A percentile compares a stretch with the other conserved stretches of the same genome.
Evolutionary conservation across 2,797 vertebrate species (phyloP).

Genomic region (Pachyuromys duprasi): DNA sequence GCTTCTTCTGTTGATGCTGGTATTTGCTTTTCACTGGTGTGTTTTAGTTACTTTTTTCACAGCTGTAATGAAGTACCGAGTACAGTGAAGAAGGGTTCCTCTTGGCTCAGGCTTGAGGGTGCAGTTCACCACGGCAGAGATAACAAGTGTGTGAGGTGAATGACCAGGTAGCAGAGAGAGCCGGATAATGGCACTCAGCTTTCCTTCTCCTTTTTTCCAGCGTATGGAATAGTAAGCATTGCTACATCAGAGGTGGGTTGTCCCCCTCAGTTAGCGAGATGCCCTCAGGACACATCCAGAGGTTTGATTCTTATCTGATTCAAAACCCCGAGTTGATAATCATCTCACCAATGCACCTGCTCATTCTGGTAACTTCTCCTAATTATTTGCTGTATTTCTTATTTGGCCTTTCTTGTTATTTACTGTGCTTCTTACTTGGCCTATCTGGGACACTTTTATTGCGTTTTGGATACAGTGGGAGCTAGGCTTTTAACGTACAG

Average conservation of each 20-base stretch:
- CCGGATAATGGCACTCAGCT: accelerated
- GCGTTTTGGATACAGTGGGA: neutral
- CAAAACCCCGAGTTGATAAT: neutral
- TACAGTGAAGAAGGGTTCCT: neutral
- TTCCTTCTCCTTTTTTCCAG: neutral
- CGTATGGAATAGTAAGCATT: neutral
- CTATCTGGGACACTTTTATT: neutral
- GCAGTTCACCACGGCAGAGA: neutral
- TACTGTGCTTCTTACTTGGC: neutral
- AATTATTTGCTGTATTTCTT: neutral
- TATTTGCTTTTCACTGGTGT: neutral
- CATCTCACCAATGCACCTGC: neutral
- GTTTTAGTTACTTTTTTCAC: neutral
- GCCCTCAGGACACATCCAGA: neutral
- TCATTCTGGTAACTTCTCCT: neutral
- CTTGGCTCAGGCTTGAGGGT: neutral
- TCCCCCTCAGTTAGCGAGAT: neutral
- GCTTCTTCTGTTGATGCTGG: too few relatives aligned
- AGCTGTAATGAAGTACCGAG: neutral
- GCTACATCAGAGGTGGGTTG: neutral
- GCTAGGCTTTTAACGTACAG: neutral
- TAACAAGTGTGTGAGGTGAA: too few relatives aligned
- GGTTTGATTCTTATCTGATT: neutral
- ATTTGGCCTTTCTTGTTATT: too few relatives aligned
- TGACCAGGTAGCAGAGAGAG: neutral